A percentile compares a stretch with the other conserved stretches of the same genome.
Conservation (phyloP, 2,797 vertebrate species). For the Poeciliopsis turneri region DNA sequence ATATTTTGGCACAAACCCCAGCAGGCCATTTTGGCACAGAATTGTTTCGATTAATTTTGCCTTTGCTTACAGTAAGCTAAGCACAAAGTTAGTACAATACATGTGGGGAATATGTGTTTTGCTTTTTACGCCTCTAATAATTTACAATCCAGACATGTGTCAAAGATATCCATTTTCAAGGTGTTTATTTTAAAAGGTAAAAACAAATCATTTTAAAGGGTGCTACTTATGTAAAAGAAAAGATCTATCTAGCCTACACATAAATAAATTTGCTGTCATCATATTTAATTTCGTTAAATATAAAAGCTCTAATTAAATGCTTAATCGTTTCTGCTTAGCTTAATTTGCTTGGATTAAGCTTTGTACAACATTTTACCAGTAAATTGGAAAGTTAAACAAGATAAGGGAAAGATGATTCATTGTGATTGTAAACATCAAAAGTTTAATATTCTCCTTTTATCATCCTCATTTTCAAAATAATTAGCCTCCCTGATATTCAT, state of each 20-base stretch:
- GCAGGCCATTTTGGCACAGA: background rate
- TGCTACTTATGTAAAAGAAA: background rate
- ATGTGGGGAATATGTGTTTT: background rate
- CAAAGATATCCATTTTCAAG: background rate
- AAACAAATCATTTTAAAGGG: background rate
- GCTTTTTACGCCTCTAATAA: background rate
- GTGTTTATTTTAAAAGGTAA: background rate
- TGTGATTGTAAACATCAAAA: slow-evolving; percentile 8
- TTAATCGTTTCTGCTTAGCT: slow-evolving; percentile 8
- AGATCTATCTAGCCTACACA: background rate
- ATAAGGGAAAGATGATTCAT: background rate
- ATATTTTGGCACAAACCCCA: background rate
- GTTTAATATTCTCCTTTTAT: slow-evolving; percentile 3
- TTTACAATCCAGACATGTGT: background rate
- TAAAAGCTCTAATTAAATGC: slow-evolving; percentile 4
- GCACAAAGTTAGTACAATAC: too few relatives aligned
- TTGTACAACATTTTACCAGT: background rate
- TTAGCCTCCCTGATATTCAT: background rate
- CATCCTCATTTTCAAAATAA: background rate
- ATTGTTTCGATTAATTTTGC: background rate
- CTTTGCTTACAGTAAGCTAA: background rate
- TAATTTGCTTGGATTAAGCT: slow-evolving; percentile 2
- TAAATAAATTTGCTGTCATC: background rate
- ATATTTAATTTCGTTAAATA: background rate
- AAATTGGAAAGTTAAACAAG: slow-evolving; percentile 1